These are phyloP conservation scores for Pyralis farinalis DNA, from an alignment of 2,888 invertebrate species.

Conservation along the genomic window DNA sequence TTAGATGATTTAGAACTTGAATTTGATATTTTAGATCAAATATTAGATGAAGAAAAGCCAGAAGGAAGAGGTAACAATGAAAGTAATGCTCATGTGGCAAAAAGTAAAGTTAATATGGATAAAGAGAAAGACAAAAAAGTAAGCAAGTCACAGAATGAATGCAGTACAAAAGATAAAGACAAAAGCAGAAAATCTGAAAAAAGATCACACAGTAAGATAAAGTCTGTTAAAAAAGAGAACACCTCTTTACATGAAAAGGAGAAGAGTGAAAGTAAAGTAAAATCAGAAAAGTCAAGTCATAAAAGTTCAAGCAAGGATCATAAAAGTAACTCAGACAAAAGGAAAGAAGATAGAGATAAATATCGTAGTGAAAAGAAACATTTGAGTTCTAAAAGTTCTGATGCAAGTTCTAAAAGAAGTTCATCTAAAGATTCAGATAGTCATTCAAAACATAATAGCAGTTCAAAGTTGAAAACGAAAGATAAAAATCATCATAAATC, in stretches of 20 bases:
- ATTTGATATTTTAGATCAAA: slow-evolving; percentile 76
- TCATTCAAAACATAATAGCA: slow-evolving; percentile 33
- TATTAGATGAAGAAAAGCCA: slow-evolving; percentile 68
- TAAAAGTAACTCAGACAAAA: slow-evolving; percentile 28
- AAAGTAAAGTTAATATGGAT: slow-evolving; percentile 10
- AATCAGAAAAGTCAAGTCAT: slow-evolving; percentile 44
- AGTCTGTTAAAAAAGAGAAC: slow-evolving; percentile 37
- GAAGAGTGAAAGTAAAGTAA: slow-evolving; percentile 34
- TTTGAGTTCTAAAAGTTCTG: slow-evolving; percentile 35
- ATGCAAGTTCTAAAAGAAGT: slow-evolving; percentile 31
- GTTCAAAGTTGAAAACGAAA: slow-evolving; percentile 42
- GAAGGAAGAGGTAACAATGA: slow-evolving; percentile 27
- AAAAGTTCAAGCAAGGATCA: slow-evolving; percentile 53
- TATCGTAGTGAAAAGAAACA: slow-evolving; percentile 39
- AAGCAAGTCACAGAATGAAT: slow-evolving; percentile 12
- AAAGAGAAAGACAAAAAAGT: slow-evolving; percentile 10
- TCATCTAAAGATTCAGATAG: slow-evolving; percentile 33
- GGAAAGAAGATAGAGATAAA: slow-evolving; percentile 42
- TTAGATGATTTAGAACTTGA: slow-evolving; percentile 72
- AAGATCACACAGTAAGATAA: slow-evolving; percentile 23
- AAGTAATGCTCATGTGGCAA: slow-evolving; percentile 21
- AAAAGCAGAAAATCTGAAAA: slow-evolving; percentile 19
- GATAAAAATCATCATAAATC: slow-evolving; percentile 37
- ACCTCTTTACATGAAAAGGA: slow-evolving; percentile 33
- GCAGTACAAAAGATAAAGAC: slow-evolving; percentile 12